Base-by-base conservation (phyloP, 1,140 invertebrate species). In the Akabosia matsudoensis region DNA sequence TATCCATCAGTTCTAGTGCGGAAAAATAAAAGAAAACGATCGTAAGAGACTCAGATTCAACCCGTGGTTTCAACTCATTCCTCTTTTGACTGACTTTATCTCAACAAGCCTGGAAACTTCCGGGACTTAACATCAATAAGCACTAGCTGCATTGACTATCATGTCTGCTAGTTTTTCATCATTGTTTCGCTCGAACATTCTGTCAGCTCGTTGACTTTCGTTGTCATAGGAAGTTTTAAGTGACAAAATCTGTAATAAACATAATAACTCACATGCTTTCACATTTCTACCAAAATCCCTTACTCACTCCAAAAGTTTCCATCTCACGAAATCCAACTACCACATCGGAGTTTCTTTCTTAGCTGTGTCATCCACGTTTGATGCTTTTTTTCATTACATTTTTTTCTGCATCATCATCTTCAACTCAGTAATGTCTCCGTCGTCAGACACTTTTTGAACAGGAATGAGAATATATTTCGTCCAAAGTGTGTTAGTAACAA, bases 391-490 rank as follows among this genome's bases (percentile, higher is more conserved):
- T 45, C 37, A 10, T 45, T 10, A 45, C 7, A 18, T 18, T 45
- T 45, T 18, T 45, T 45, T 10, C 37, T 18, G 18, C 37, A 56
- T 56, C 54, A 56, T 56, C 10, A 56, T 56, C 10, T n/a, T n/a
- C n/a, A n/a, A n/a, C n/a, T n/a, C n/a, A n/a, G 24, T 56, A 56
- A 56, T 56, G 24, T 22, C 54, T 56, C 13, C 54, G 14, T 56
- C 37, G 54, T 22, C 24, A 56, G n/a, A 3, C 54, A 56, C 24
- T 56, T 56, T 56, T n/a, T 22, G 22, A 56, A 22, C 7, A 56
- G 24, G 54, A 56, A 56, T 56, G 54, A 56, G 54, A 56, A 24
- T n/a, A n/a, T n/a, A n/a, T 56, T 56, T 56, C 54, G 54, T n/a
- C 54, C 14, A 13, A 56, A n/a, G n/a, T n/a, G n/a, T n/a, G 13